These are phyloP conservation scores for Drosophila trapezifrons DNA, from an alignment of 1,140 invertebrate species.

Conservation along the genomic window DNA sequence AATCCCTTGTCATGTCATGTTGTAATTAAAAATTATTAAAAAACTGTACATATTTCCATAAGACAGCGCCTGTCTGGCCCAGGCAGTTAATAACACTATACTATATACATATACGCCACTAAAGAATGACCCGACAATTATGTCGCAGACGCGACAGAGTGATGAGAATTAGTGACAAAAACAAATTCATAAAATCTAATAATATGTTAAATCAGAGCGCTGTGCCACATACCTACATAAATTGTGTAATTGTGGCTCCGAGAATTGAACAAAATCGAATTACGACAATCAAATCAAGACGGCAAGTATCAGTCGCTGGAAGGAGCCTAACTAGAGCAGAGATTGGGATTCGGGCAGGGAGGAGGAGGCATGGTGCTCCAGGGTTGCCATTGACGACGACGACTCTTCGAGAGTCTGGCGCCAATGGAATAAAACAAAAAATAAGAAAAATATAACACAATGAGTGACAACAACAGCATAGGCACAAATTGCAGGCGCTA, in stretches of 20 bases:
- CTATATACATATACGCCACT: conserved; percentile 1
- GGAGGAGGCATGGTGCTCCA: conserved; percentile 7
- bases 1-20: conserved; percentile 81
- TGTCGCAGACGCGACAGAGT: conserved; percentile 23
- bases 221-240: conserved; percentile 45
- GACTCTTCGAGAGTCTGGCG: conserved; percentile 47
- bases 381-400: conserved; percentile 41
- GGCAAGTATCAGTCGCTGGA: conserved; percentile 21
- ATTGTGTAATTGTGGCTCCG: conserved; percentile 49
- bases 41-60: conserved; percentile 34
- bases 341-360: conserved; percentile 11
- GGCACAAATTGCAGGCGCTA: conserved; percentile 59
- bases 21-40: conserved; percentile 76
- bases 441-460: conserved; percentile 13
- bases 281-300: conserved; percentile 51
- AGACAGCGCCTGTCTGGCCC: conserved; percentile 29
- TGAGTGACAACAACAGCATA: conserved; percentile 53
- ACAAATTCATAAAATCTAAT: conserved; percentile 33
- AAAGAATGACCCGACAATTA: conserved; percentile 33
- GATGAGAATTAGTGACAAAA: conserved; percentile 22
- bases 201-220: conserved; percentile 8
- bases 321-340: conserved; percentile 41
- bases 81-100: conserved; percentile 37
- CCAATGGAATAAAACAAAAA: conserved; percentile 55
- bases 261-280: conserved; percentile 57